Evolutionary conservation across 92 coral and sea anemone genomes (phyloP).

Genomic region (Micromussa lordhowensis): DNA sequence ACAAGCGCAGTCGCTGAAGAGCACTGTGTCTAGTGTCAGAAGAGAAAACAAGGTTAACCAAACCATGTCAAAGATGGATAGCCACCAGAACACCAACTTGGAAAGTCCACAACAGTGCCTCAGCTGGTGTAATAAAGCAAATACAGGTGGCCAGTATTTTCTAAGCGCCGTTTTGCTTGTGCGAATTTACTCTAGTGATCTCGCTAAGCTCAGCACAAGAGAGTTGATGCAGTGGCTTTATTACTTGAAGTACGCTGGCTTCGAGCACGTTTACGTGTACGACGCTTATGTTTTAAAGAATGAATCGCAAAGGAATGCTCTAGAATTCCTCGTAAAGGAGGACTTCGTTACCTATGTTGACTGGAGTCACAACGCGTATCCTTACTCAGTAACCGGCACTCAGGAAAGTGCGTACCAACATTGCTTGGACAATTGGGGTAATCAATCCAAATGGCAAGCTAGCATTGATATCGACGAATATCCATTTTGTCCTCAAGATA

Average conservation of each 20-base stretch:
- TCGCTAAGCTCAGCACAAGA: conserved; percentile 64
- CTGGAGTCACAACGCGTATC: conserved; percentile 53
- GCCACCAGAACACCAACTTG: not conserved
- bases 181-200: conserved; percentile 62
- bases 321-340: conserved; percentile 49
- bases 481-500: conserved; percentile 62
- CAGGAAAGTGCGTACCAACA: not conserved
- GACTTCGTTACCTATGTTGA: conserved; percentile 72
- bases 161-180: conserved; percentile 71
- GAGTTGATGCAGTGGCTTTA: conserved; percentile 74
- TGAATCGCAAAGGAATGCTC: conserved; percentile 72
- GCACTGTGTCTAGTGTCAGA: not conserved
- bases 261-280: conserved; percentile 75
- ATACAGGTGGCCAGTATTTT: conserved; percentile 42
- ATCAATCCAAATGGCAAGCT: conserved; percentile 41
- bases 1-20: not conserved
- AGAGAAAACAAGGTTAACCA: not conserved
- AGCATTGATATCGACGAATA: conserved; percentile 79
- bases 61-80: not conserved
- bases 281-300: conserved; percentile 68
- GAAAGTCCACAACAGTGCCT: conserved; percentile 2
- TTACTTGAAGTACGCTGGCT: conserved; percentile 71
- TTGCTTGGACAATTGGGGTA: not conserved
- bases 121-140: conserved; percentile 67
- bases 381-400: not conserved